Percentiles rank a stretch among this genome's conserved stretches.
Conservation (phyloP, 2,113 vertebrate species). For the Alouatta palliata region DNA sequence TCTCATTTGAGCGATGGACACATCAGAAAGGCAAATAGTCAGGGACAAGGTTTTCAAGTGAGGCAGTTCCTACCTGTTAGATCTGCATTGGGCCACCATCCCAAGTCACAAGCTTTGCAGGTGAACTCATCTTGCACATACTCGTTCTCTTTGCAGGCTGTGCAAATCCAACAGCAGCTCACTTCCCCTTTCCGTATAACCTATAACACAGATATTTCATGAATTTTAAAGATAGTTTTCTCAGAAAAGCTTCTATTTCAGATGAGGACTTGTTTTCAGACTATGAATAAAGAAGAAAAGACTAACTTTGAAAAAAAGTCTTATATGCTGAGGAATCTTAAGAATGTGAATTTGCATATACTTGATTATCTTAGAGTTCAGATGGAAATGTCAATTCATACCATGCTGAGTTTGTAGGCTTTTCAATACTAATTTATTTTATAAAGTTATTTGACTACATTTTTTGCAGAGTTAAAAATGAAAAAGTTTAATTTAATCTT, state of each 20-base stretch:
- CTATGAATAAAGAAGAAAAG: background rate
- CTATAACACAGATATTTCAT: slow-evolving; percentile 80
- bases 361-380: background rate
- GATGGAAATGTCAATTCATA: background rate
- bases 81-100: slow-evolving; percentile 95
- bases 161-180: slow-evolving; percentile 99
- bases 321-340: background rate
- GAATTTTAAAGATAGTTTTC: background rate
- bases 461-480: background rate
- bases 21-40: rapidly evolving
- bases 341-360: background rate
- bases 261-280: background rate
- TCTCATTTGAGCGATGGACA: background rate
- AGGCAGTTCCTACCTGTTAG: slow-evolving; percentile 88
- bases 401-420: background rate
- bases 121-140: slow-evolving; percentile 98
- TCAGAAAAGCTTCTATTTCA: background rate
- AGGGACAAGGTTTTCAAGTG: background rate
- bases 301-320: background rate
- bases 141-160: slow-evolving; percentile 98
- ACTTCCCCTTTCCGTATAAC: slow-evolving; percentile 99
- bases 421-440: background rate
- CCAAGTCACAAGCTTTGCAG: slow-evolving; percentile 96
- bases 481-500: background rate
- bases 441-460: background rate